phyloP scores from a whole-genome alignment of 2,113 vertebrate genomes.

The Glaucidium brasilianum region DNA sequence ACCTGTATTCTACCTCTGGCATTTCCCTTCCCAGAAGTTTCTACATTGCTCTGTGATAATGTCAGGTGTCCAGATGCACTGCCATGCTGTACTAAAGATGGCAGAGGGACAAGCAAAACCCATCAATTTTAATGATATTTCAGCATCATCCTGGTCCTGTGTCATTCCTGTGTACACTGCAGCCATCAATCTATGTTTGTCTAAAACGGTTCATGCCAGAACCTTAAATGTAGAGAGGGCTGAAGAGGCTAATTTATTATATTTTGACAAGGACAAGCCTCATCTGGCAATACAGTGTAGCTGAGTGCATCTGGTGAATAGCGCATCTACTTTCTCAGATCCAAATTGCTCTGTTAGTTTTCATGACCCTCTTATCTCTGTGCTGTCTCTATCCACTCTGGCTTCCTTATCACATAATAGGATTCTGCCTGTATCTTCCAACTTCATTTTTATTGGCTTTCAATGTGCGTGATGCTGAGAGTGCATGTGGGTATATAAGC shows the following conservation, averaged over 20 bases:
- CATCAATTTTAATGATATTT: slow-evolving; percentile 50
- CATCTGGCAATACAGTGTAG: background rate
- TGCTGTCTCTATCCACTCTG: background rate
- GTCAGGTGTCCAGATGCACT: background rate
- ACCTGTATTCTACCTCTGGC: background rate
- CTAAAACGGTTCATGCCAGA: background rate
- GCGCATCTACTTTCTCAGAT: background rate
- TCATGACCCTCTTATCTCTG: background rate
- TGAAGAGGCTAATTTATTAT: slow-evolving; percentile 19
- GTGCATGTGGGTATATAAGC: background rate
- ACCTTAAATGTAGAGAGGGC: background rate
- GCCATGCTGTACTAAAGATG: background rate
- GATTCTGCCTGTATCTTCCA: background rate
- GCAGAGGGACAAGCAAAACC: slow-evolving; percentile 1
- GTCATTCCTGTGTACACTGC: background rate
- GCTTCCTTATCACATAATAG: slow-evolving; percentile 32
- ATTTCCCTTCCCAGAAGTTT: background rate
- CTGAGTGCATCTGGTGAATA: slow-evolving; percentile 6
- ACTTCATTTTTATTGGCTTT: background rate
- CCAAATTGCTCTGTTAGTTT: slow-evolving; percentile 17
- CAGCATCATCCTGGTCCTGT: background rate
- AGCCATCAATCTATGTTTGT: slow-evolving; percentile 31
- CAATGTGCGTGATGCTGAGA: background rate
- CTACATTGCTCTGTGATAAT: background rate
- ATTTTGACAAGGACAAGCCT: slow-evolving; percentile 43